phyloP scores from a whole-genome alignment of 2,797 vertebrate genomes.

The Enteromius fasciolatus region DNA sequence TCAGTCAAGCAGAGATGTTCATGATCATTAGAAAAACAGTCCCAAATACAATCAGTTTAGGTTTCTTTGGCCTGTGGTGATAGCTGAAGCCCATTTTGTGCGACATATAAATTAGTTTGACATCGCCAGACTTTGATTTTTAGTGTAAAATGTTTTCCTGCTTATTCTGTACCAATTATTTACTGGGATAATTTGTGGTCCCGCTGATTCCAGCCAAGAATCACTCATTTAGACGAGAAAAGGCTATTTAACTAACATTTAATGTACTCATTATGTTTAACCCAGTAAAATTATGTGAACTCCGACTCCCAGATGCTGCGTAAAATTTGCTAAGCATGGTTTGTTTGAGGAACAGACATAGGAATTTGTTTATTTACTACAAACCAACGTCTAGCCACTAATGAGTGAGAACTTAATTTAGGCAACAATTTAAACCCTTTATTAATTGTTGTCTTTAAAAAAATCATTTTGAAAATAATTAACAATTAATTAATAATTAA shows the following conservation, averaged over 20 bases:
- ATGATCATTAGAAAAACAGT: not conserved
- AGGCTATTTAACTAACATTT: slow-evolving; percentile 1
- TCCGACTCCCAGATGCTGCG: not conserved
- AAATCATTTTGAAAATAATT: not conserved
- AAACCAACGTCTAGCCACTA: not conserved
- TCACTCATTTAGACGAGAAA: not conserved
- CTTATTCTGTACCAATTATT: not conserved
- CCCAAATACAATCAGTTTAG: not conserved
- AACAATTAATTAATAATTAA: no score
- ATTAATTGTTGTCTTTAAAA: not conserved
- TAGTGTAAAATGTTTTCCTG: not conserved
- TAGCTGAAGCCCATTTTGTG: not conserved
- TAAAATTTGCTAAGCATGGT: not conserved
- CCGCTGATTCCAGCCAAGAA: not conserved
- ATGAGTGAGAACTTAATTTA: not conserved
- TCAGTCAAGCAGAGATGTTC: not conserved
- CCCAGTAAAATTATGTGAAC: not conserved
- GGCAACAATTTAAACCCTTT: not conserved
- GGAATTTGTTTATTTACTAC: not conserved
- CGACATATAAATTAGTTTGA: not conserved
- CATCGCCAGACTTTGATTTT: not conserved
- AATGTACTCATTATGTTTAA: not conserved
- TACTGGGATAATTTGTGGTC: not conserved
- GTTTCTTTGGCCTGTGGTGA: not conserved
- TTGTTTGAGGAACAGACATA: not conserved